A percentile compares a stretch with the other conserved stretches of the same genome.
phyloP scores from a whole-genome alignment of 2,888 invertebrate genomes.

The Tanytarsus gracilentus region DNA sequence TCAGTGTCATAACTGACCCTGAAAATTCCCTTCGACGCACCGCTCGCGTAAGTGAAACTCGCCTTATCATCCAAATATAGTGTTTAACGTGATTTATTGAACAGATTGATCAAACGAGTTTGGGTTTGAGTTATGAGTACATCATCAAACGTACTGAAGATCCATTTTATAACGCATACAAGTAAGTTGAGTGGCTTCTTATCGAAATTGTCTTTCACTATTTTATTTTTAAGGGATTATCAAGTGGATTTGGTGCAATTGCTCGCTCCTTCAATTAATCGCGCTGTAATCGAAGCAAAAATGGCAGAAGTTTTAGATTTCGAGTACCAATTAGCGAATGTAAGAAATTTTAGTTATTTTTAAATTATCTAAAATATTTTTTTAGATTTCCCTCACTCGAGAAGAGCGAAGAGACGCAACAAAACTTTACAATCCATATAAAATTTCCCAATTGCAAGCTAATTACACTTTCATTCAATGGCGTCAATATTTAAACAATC shows the following conservation, averaged over 20 bases:
- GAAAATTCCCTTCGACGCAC: slow-evolving; percentile 7
- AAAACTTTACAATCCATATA: slow-evolving; percentile 30
- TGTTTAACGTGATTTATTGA: neutral
- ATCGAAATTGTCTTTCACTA: neutral
- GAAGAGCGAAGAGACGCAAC: slow-evolving; percentile 29
- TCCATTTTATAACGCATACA: slow-evolving; percentile 67
- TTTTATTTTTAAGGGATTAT: too few relatives aligned
- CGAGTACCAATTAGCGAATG: slow-evolving; percentile 32
- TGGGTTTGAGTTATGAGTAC: slow-evolving; percentile 69
- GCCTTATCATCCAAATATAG: neutral
- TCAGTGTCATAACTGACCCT: neutral
- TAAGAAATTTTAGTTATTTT: neutral
- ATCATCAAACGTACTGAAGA: slow-evolving; percentile 66
- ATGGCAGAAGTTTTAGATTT: slow-evolving; percentile 33
- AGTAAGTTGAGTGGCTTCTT: slow-evolving; percentile 33
- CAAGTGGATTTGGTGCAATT: slow-evolving; percentile 26
- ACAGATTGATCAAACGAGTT: slow-evolving; percentile 69
- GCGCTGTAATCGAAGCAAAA: slow-evolving; percentile 29
- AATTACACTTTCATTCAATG: slow-evolving; percentile 31
- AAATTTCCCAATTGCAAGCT: slow-evolving; percentile 29
- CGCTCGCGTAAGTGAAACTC: slow-evolving; percentile 50
- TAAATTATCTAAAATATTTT: slow-evolving; percentile 43
- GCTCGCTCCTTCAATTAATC: slow-evolving; percentile 31
- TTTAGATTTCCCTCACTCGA: slow-evolving; percentile 30
- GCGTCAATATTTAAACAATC: slow-evolving; percentile 31